Percentiles rank a stretch among this genome's conserved stretches.
Conservation (phyloP, 2,888 invertebrate species). For the Pelosia muscerda region DNA sequence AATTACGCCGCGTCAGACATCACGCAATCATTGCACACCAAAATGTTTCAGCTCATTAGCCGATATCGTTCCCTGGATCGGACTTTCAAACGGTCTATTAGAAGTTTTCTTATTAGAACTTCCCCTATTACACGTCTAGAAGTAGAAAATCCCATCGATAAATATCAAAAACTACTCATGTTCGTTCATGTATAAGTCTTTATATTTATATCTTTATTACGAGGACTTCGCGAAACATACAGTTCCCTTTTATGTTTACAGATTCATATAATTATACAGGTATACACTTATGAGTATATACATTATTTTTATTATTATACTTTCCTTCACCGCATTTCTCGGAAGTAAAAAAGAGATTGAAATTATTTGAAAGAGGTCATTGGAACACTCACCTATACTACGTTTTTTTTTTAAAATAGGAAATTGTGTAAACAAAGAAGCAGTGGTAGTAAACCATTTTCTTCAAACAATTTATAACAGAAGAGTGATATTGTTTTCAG, state of each 20-base stretch:
- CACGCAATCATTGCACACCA: slow-evolving; percentile 62
- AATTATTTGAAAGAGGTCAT: neutral
- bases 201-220: neutral
- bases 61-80: slow-evolving; percentile 73
- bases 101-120: slow-evolving; percentile 86
- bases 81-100: slow-evolving; percentile 81
- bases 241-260: neutral
- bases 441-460: no score
- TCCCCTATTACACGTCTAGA: slow-evolving; percentile 77
- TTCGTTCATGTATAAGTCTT: slow-evolving; percentile 16
- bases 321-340: neutral
- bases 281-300: neutral
- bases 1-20: slow-evolving; percentile 55
- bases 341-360: neutral
- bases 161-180: slow-evolving; percentile 66
- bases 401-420: no score
- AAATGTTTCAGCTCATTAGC: slow-evolving; percentile 76
- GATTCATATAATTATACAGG: neutral
- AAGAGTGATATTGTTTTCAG: no score
- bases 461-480: no score
- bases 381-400: neutral
- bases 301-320: neutral
- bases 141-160: slow-evolving; percentile 70
- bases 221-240: neutral
- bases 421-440: no score